Conservation (phyloP, 2,113 vertebrate species). For the Cairina moschata region DNA sequence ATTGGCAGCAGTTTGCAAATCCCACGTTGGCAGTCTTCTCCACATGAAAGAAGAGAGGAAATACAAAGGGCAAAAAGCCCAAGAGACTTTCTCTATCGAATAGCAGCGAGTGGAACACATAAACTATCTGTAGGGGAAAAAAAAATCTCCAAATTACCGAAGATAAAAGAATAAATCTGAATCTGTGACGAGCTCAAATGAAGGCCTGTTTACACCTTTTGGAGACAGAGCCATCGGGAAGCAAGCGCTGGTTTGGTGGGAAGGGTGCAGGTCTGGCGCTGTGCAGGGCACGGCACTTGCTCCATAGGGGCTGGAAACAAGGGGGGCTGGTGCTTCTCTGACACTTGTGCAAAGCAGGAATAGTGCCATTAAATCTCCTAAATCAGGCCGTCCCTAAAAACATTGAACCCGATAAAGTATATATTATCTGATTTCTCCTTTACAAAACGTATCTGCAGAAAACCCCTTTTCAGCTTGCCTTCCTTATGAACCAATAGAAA, state of each 20-base stretch:
- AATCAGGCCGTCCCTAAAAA: neutral
- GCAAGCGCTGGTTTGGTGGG: neutral
- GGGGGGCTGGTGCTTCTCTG: neutral
- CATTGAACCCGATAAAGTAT: neutral
- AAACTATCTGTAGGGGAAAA: constrained; percentile 50
- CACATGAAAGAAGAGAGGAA: constrained; percentile 76
- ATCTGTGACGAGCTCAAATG: constrained; percentile 2
- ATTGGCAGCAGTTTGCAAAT: constrained; percentile 80
- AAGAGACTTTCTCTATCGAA: constrained; percentile 69
- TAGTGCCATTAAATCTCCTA: neutral
- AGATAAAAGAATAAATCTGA: constrained; percentile 62
- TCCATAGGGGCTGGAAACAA: neutral
- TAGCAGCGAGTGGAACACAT: constrained; percentile 58
- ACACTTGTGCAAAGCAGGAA: neutral
- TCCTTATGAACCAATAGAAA: neutral
- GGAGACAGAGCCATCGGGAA: constrained; percentile 4
- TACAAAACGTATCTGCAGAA: neutral
- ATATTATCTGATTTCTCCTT: neutral
- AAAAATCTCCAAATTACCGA: constrained; percentile 56
- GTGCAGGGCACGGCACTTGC: neutral
- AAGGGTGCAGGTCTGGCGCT: neutral
- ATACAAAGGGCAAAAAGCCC: constrained; percentile 76
- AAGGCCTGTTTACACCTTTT: constrained; percentile 20
- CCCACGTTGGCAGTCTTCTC: constrained; percentile 78
- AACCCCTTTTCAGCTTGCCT: neutral